Evolutionary conservation across 2,113 vertebrate genomes (phyloP), one percentile per base, ranked within the genome.

Genomic region (Burhinus oedicnemus): DNA sequence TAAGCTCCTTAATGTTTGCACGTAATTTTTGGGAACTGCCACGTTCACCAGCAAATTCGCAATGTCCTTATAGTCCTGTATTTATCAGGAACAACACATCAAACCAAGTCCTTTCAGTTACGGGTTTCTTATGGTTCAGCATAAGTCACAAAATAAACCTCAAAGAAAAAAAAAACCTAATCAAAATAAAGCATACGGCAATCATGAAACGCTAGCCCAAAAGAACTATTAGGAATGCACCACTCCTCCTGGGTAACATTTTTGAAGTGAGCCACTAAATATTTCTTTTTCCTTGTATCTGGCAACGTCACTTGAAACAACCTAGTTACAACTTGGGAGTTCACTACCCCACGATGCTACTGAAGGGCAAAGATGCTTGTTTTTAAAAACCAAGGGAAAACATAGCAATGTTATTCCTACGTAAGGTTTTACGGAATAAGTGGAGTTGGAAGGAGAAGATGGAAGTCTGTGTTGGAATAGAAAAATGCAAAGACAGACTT

Each of bases 351-450:
- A 75, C 0, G 1, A 83, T 70, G 66, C 83, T 75, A 61, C 55
- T 82, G 76, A 69, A 94, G 64, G 91, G 69, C 4, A 25, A 94
- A 84, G n/a, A 66, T 58, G 57, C 70, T 90, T 71, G 52, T 66
- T 95, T 91, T 76, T 92, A 94, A 94, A 85, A 90, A 57, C 36
- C 65, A 80, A 83, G 76, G 83, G 72, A 62, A 91, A 80, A 95
- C 40, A 91, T 49, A 72, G 40, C 19, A 52, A 65, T 70, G 76
- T 79, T 89, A 87, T 68, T 95, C 62, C 92, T 96, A 85, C 40
- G 76, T 42, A 84, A 38, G 57, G 49, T 70, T 80, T 97, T 72
- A 88, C 10, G 66, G 83, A 87, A 30, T 58, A 90, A 79, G 40
- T 36, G 27, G 62, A 84, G 47, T 47, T 68, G 71, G 51, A 88